phyloP scores from a whole-genome alignment of 2,888 invertebrate species.

The Leucoma salicis region DNA sequence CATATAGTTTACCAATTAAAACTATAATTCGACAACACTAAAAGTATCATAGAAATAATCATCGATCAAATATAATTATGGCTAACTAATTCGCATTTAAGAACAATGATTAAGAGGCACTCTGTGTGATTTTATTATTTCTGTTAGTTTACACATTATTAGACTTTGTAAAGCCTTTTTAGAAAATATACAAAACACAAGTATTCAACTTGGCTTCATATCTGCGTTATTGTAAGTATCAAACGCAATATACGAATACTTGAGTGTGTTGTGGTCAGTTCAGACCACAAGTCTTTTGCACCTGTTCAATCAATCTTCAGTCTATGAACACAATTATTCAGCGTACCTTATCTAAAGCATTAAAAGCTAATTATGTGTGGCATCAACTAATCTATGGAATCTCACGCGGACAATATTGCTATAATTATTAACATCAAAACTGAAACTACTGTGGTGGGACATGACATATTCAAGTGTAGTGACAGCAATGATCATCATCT shows the following conservation, averaged over 20 bases:
- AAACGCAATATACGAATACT: slow-evolving; percentile 31
- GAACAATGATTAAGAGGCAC: slow-evolving; percentile 77
- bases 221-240: slow-evolving; percentile 33
- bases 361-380: slow-evolving; percentile 80
- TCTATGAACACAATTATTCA: slow-evolving; percentile 81
- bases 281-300: slow-evolving; percentile 25
- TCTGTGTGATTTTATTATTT: slow-evolving; percentile 74
- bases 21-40: slow-evolving; percentile 72
- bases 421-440: slow-evolving; percentile 15
- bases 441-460: slow-evolving; percentile 21
- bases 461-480: slow-evolving; percentile 11
- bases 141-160: slow-evolving; percentile 59
- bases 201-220: slow-evolving; percentile 35
- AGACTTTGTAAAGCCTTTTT: slow-evolving; percentile 50
- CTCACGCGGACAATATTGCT: slow-evolving; percentile 56
- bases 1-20: slow-evolving; percentile 66
- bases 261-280: slow-evolving; percentile 27
- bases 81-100: slow-evolving; percentile 70
- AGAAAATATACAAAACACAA: slow-evolving; percentile 68
- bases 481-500: too few species aligned
- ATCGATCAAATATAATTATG: slow-evolving; percentile 71
- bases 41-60: slow-evolving; percentile 63
- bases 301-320: slow-evolving; percentile 53
- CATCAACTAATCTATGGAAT: slow-evolving; percentile 73
- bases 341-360: slow-evolving; percentile 80